A percentile compares a stretch with the other conserved stretches of the same genome.
Evolutionary conservation across 2,888 invertebrate genomes (phyloP).

Genomic region (Opisthograptis luteolata): DNA sequence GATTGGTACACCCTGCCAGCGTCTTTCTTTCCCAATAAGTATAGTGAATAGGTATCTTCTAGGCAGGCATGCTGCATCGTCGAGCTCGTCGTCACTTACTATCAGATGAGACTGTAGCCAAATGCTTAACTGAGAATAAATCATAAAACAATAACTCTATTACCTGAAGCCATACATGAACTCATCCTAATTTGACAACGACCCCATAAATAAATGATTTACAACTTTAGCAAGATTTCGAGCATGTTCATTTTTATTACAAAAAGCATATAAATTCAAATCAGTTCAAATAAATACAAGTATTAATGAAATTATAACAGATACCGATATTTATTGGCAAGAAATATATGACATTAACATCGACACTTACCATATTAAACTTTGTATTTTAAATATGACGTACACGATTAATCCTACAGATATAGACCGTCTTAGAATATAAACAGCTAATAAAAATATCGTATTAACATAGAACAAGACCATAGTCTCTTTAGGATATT

Average conservation of each 20-base stretch:
- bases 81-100: too few relatives aligned
- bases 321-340: slow-evolving; percentile 29
- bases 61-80: too few relatives aligned
- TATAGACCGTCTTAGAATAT: slow-evolving; percentile 34
- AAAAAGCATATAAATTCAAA: slow-evolving; percentile 38
- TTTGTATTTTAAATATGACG: slow-evolving; percentile 27
- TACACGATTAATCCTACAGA: slow-evolving; percentile 26
- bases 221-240: slow-evolving; percentile 25
- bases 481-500: slow-evolving; percentile 28
- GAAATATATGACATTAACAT: slow-evolving; percentile 26
- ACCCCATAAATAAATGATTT: slow-evolving; percentile 36
- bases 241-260: slow-evolving; percentile 15
- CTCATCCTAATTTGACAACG: slow-evolving; percentile 18
- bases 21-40: too few relatives aligned
- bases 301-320: slow-evolving; percentile 23
- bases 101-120: too few relatives aligned
- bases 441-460: slow-evolving; percentile 39
- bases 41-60: too few relatives aligned
- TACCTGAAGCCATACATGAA: slow-evolving; percentile 1
- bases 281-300: slow-evolving; percentile 34
- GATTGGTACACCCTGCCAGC: too few relatives aligned
- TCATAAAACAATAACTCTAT: not conserved
- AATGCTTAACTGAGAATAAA: too few relatives aligned
- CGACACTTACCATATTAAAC: slow-evolving; percentile 22
- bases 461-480: slow-evolving; percentile 37